Evolutionary conservation across 2,113 vertebrate genomes (phyloP).

Genomic region (Bungarus multicinctus): DNA sequence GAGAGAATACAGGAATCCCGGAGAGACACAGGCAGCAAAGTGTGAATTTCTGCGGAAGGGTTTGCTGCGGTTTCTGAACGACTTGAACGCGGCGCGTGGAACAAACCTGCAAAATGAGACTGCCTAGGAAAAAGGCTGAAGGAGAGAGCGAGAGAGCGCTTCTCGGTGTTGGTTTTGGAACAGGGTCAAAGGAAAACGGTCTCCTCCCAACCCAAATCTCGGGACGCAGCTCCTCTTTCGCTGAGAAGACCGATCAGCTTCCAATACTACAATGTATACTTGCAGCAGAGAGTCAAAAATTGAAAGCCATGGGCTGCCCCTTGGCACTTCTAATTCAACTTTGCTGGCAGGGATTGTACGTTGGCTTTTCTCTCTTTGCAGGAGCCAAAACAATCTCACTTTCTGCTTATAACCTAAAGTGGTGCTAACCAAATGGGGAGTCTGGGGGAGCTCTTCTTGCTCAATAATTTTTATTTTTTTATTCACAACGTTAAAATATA

Average conservation of each 20-base stretch:
- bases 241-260: conserved; percentile 19
- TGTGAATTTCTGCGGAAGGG: neutral
- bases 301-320: neutral
- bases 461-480: neutral
- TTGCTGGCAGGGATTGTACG: neutral
- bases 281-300: neutral
- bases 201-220: neutral
- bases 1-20: conserved; percentile 24
- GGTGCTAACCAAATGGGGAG: neutral
- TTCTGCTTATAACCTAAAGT: neutral
- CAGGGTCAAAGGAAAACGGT: neutral
- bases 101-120: neutral
- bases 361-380: neutral
- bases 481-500: neutral
- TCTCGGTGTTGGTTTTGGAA: conserved; percentile 11
- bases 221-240: neutral
- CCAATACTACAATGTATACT: neutral
- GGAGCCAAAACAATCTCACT: neutral
- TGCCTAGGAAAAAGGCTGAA: neutral
- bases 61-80: conserved; percentile 7
- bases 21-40: conserved; percentile 29
- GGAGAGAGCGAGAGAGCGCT: neutral
- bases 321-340: neutral
- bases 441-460: neutral
- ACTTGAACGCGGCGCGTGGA: conserved; percentile 22